Evolutionary conservation across 2,888 invertebrate genomes (phyloP).

Genomic region (Drosophila peninsularis): DNA sequence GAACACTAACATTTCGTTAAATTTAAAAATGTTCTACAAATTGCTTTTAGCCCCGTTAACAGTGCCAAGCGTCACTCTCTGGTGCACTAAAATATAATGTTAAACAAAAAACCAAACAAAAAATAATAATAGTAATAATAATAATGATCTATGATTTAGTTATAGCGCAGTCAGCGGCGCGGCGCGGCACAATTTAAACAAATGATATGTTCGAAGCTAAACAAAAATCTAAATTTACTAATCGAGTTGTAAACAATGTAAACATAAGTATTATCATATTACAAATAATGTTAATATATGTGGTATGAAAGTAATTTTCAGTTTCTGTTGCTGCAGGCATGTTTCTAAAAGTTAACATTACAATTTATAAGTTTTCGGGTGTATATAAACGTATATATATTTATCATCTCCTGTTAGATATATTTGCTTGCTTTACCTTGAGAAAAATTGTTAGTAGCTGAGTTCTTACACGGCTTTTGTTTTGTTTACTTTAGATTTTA

Average conservation of each 20-base stretch:
- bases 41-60: conserved; percentile 58
- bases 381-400: conserved; percentile 38
- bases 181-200: conserved; percentile 44
- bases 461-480: conserved; percentile 32
- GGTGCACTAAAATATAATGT: conserved; percentile 15
- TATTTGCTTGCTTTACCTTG: conserved; percentile 61
- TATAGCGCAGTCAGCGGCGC: conserved; percentile 38
- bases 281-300: no score
- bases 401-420: conserved; percentile 58
- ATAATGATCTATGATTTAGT: conserved; percentile 38
- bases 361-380: conserved; percentile 57
- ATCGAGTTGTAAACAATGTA: no score
- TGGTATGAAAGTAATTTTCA: conserved; percentile 16
- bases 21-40: conserved; percentile 72
- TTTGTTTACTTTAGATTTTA: conserved; percentile 49
- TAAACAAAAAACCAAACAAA: conserved; percentile 26
- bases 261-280: no score
- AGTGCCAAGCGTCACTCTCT: conserved; percentile 61
- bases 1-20: conserved; percentile 75
- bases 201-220: conserved; percentile 70
- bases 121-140: neutral
- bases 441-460: conserved; percentile 71
- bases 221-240: conserved; percentile 48
- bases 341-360: conserved; percentile 74
- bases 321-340: conserved; percentile 14